A percentile compares a stretch with the other conserved stretches of the same genome.
Conservation (phyloP, 1,140 invertebrate species). For the Trichonephila clavata region DNA sequence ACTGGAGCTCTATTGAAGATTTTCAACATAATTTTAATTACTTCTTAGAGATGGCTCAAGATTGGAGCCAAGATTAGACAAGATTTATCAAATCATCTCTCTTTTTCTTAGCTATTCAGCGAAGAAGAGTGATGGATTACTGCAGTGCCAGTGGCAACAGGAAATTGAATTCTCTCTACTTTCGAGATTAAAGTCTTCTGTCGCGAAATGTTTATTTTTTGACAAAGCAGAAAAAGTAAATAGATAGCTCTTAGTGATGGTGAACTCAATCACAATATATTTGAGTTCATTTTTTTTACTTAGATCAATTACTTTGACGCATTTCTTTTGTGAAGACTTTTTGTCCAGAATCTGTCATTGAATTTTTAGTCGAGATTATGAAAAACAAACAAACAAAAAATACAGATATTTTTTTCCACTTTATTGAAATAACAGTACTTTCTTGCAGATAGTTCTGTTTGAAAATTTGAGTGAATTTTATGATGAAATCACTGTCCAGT, state of each 20-base stretch:
- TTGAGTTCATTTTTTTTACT: neutral
- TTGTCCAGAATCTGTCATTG: neutral
- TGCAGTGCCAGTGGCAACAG: constrained; percentile 11
- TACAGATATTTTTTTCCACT: no score
- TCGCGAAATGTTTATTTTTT: neutral
- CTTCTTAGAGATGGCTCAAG: neutral
- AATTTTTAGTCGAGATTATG: neutral
- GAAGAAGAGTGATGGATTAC: constrained; percentile 16
- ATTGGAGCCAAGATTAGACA: neutral
- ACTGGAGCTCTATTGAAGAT: neutral
- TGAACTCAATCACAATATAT: neutral
- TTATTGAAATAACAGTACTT: no score
- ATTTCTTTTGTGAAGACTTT: neutral
- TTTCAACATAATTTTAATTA: neutral
- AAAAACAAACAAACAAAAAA: no score
- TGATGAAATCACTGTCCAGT: no score
- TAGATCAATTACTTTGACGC: neutral
- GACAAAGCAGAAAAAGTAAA: neutral
- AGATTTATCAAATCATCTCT: neutral
- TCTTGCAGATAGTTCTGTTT: no score
- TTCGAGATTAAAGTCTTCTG: constrained; percentile 32
- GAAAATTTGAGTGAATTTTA: no score
- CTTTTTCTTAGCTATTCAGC: neutral
- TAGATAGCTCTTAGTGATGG: neutral
- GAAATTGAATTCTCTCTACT: constrained; percentile 49